Evolutionary conservation across 2,113 vertebrate genomes (phyloP).

Genomic region (Gopherus evgoodei): DNA sequence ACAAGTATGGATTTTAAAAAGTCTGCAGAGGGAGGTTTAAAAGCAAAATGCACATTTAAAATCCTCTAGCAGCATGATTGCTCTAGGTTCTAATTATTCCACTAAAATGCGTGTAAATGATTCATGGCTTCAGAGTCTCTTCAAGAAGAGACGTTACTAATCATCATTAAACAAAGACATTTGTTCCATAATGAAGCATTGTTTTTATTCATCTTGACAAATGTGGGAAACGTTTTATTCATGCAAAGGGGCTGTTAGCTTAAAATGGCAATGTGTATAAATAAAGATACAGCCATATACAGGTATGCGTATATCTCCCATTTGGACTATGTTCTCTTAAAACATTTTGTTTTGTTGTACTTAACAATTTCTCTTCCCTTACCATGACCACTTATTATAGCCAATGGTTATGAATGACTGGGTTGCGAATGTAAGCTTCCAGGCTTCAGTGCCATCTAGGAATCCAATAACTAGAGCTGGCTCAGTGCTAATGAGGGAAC

Average conservation of each 20-base stretch:
- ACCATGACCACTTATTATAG: background rate
- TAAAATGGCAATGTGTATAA: background rate
- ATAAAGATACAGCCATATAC: background rate
- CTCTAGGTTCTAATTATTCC: slow-evolving; percentile 15
- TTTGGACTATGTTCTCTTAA: background rate
- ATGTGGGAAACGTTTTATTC: background rate
- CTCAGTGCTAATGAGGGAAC: background rate
- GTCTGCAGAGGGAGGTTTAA: background rate
- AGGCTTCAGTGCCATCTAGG: background rate
- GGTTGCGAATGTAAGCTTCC: too few species aligned
- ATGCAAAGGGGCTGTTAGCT: background rate
- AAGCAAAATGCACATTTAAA: background rate
- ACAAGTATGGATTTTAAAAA: background rate
- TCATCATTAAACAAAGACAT: background rate
- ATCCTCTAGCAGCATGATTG: rapidly evolving
- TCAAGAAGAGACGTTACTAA: background rate
- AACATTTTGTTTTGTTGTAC: background rate
- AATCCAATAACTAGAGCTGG: background rate
- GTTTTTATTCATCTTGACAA: background rate
- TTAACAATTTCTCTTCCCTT: background rate
- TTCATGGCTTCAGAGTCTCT: background rate
- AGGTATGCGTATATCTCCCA: background rate
- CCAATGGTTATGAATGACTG: background rate
- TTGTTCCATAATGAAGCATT: background rate
- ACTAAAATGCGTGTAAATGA: background rate